Base-by-base conservation (phyloP, 1,140 invertebrate genomes). In the Macrosteles quadrilineatus region DNA sequence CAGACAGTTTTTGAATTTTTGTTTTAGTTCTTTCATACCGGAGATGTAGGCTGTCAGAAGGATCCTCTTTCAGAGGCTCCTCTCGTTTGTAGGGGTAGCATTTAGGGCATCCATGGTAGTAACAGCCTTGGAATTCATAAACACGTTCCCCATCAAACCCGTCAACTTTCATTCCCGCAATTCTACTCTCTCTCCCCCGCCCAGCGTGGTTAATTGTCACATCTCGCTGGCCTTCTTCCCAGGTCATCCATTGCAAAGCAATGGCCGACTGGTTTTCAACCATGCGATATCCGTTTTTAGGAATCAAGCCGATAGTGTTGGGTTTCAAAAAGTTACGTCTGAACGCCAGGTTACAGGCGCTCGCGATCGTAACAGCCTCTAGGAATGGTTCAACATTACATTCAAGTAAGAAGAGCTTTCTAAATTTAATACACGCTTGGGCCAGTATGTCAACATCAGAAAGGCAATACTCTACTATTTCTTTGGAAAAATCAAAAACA, bases 381-480 rank as follows among this genome's bases (percentile, higher is more conserved):
- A n/a, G n/a, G 36, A 43, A 43, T 17, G 36, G 36, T 11, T 43
- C 36, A 11, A 43, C 36, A 43, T 43, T 43, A 17, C 36, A 43
- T 17, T 43, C 36, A 17, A 17, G 9, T 17, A 43, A 43, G 36
- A 43, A 43, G 9, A 43, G 36, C 11, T 3, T 2, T 64, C 62
- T 64, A 32, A 64, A 64, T 32, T 36, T 64, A 4, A 64, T 64
- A n/a, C 73, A 74, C 0, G 73, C 74, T 14, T n/a, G n/a, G n/a
- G n/a, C n/a, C n/a, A n/a, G n/a, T n/a, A n/a, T n/a, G n/a, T n/a
- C n/a, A n/a, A n/a, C 73, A 63, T 74, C 72, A 11, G 17, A 70
- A 30, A 25, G 57, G 45, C 73, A 72, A n/a, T 64, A 64, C n/a
- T 64, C 62, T 2, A 64, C 29, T 27, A 64, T 23, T 27, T 64